Evolutionary conservation across 2,797 vertebrate species (phyloP).

Genomic region (Tadarida brasiliensis): DNA sequence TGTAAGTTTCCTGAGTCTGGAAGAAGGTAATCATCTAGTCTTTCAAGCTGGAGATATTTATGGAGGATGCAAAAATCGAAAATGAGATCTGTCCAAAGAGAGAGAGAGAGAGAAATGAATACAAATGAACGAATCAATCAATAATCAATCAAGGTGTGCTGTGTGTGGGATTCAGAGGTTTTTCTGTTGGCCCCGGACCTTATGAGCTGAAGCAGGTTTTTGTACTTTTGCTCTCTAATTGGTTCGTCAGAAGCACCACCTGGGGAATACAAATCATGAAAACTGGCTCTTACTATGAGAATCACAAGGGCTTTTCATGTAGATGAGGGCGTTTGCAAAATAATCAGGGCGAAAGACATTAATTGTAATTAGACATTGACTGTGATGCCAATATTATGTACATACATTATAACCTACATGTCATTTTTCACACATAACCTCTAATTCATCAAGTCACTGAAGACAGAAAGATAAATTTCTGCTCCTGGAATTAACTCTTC

Average conservation of each 20-base stretch:
- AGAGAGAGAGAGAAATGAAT: neutral
- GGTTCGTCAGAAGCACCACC: neutral
- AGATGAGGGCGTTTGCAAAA: conserved; percentile 21
- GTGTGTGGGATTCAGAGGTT: neutral
- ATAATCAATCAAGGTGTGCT: neutral
- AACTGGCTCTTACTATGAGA: neutral
- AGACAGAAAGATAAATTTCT: conserved; percentile 32
- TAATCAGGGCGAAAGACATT: conserved; percentile 55
- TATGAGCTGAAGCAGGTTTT: neutral
- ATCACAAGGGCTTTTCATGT: conserved; percentile 37
- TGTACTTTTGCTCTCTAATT: neutral
- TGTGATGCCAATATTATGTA: neutral
- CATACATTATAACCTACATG: conserved; percentile 33
- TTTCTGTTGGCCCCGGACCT: conserved; percentile 11
- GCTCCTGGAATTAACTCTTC: neutral
- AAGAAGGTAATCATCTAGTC: neutral
- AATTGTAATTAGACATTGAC: conserved; percentile 41
- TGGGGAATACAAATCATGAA: neutral
- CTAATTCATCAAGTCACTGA: neutral
- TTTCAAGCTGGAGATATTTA: conserved; percentile 51
- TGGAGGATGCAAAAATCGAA: conserved; percentile 30
- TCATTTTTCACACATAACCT: conserved; percentile 31
- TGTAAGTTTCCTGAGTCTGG: neutral
- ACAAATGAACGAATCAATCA: neutral
- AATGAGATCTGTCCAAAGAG: conserved; percentile 51